phyloP scores from a whole-genome alignment of 30 jellyfish, hydroid and myxozoan species.

The Pseudorhiza aurosa region DNA sequence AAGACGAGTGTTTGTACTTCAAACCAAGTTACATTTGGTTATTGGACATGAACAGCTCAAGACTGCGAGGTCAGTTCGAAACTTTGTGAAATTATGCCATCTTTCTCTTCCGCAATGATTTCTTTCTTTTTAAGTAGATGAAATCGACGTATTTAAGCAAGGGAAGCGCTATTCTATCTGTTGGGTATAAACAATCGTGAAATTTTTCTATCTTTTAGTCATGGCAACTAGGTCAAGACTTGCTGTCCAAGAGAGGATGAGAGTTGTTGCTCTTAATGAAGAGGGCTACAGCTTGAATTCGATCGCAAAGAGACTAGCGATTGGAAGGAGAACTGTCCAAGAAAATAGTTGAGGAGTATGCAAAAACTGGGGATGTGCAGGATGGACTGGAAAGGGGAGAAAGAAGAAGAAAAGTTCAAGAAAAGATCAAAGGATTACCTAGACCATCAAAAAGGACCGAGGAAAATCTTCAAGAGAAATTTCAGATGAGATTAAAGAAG shows the following conservation, averaged over 20 bases:
- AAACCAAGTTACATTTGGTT: background rate
- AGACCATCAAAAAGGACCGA: background rate
- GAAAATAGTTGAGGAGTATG: background rate
- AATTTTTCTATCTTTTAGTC: background rate
- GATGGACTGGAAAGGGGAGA: conserved; percentile 9
- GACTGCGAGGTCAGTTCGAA: background rate
- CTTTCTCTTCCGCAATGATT: background rate
- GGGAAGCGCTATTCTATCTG: background rate
- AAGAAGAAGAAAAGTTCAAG: background rate
- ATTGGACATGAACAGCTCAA: background rate
- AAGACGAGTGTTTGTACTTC: background rate
- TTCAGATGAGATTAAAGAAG: background rate
- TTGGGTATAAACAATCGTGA: background rate
- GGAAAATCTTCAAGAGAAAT: background rate
- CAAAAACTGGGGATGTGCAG: conserved; percentile 1
- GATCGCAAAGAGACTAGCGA: background rate
- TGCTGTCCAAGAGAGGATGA: background rate
- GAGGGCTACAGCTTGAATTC: conserved; percentile 1
- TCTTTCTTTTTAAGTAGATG: background rate
- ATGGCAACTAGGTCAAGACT: background rate
- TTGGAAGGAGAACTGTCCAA: background rate
- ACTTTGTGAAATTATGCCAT: background rate
- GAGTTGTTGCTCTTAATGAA: background rate
- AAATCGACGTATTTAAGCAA: conserved; percentile 1
- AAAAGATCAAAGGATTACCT: background rate